Evolutionary conservation across 2,888 invertebrate species (phyloP), one percentile per base, ranked within the genome.

Genomic region (Leucoma salicis): DNA sequence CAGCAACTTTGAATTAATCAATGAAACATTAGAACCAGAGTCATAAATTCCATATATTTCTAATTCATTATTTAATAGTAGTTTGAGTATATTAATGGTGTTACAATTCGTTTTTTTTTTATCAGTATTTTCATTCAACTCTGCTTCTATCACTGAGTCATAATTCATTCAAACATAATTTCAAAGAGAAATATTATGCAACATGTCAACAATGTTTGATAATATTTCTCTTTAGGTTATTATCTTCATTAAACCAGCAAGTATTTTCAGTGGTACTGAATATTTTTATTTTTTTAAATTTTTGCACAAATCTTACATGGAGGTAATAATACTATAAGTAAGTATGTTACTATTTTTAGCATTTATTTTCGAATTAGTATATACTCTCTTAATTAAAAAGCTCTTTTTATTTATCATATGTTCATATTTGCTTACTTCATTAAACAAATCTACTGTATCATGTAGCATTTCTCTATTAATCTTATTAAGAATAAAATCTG

Each of bases 81-180:
- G 21, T 14, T 34, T 46, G 1, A 49, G 35, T 46, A 42, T 0
- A 46, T 46, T 25, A 49, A 58, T 54, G 58, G 56, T 37, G 57
- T 33, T 1, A 51, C 29, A 32, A 49, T 14, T 45, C 27, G 60
- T 55, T 63, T 58, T 63, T 46, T n/a, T 37, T 28, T 18, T 4
- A 5, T 18, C 18, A 28, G 10, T 33, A n/a, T 2, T 8, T 14
- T 45, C 14, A 27, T 37, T 40, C 29, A 37, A 25, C 0, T 10
- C 5, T 0, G 14, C 13, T 34, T 45, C 33, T 13, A 45, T n/a
- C 29, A 35, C 16, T 0, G 36, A 40, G 35, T 45, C n/a, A n/a
- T n/a, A n/a, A n/a, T n/a, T n/a, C n/a, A n/a, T n/a, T n/a, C n/a
- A n/a, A n/a, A n/a, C n/a, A n/a, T n/a, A n/a, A n/a, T n/a, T n/a